Conservation (phyloP, 1,140 invertebrate species). For the Eupristina koningsbergeri region DNA sequence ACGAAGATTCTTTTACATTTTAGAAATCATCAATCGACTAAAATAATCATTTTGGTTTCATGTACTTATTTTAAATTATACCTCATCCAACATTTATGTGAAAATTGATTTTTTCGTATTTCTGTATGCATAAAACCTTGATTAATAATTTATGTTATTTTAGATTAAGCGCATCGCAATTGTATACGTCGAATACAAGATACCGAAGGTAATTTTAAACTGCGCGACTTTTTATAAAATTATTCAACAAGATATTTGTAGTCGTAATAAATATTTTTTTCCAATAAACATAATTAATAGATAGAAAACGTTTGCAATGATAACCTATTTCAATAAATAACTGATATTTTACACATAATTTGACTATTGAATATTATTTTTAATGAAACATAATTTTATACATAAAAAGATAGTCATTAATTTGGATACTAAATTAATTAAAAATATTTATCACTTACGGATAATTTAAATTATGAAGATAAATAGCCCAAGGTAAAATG, state of each 20-base stretch:
- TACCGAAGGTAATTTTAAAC: slow-evolving; percentile 23
- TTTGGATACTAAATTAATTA: background rate
- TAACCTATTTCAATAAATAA: slow-evolving; percentile 39
- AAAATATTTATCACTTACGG: background rate
- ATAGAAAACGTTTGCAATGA: slow-evolving; percentile 15
- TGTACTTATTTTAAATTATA: background rate
- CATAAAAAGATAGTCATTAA: background rate
- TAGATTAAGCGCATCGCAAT: background rate
- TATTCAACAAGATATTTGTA: too few species aligned
- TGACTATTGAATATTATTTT: slow-evolving; percentile 28
- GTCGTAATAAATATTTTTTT: too few species aligned
- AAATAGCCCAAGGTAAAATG: slow-evolving; percentile 20
- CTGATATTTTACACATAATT: too few species aligned
- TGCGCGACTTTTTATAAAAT: slow-evolving; percentile 12
- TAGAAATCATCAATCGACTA: slow-evolving; percentile 27
- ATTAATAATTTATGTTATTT: background rate
- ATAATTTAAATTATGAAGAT: slow-evolving; percentile 9
- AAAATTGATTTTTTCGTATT: too few species aligned
- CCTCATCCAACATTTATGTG: background rate
- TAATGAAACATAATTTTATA: too few species aligned
- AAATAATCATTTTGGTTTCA: slow-evolving; percentile 1
- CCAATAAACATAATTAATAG: too few species aligned
- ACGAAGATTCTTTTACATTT: slow-evolving; percentile 57
- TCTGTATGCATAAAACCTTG: background rate
- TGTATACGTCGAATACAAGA: slow-evolving; percentile 33